Evolutionary conservation across 2,113 vertebrate species (phyloP), one percentile per base, ranked within the genome.

Genomic region (Eidolon helvum): DNA sequence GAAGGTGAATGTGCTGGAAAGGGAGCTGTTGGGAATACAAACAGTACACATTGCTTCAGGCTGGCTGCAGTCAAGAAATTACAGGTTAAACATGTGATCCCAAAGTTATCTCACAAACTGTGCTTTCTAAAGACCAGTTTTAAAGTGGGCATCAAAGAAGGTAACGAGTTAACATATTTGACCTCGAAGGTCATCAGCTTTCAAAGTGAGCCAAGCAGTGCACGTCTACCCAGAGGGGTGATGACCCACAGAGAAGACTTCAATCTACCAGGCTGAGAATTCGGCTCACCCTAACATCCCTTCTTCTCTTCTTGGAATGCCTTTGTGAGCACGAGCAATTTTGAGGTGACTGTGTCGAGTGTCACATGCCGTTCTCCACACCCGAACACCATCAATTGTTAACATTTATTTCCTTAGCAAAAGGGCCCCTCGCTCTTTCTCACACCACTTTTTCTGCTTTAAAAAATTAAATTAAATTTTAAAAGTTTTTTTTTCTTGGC

Each of bases 401-500:
- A 28, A 65, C 45, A 16, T 71, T 50, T 74, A 95, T 79, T 68
- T 90, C 74, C 43, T 71, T 24, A 71, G 53, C 40, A 21, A 59
- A 95, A 75, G 61, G 48, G 18, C 24, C 28, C 79, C 10, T 57
- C 1, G 5, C 65, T 75, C 48, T 38, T 63, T 63, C 63, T 89
- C 78, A 89, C 35, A 78, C 30, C 57, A 83, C 33, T n/a, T 53
- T 68, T 79, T 96, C 65, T 50, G 26, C 82, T 83, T 94, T 40
- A 80, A 91, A 96, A 92, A 80, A 50, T 97, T 87, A 92, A 96
- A 93, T 96, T 55, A 93, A 68, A 95, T 61, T 75, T 93, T 38
- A 65, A 43, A 65, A 68, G 63, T 53, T 57, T 45, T n/a, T n/a
- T 0, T 24, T 1, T 24, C 86, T 97, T 98, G 98, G 98, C 98